Percentiles rank a stretch among this genome's conserved stretches.
Conservation (phyloP, 2,797 vertebrate genomes). For the Phaenicophaeus curvirostris region DNA sequence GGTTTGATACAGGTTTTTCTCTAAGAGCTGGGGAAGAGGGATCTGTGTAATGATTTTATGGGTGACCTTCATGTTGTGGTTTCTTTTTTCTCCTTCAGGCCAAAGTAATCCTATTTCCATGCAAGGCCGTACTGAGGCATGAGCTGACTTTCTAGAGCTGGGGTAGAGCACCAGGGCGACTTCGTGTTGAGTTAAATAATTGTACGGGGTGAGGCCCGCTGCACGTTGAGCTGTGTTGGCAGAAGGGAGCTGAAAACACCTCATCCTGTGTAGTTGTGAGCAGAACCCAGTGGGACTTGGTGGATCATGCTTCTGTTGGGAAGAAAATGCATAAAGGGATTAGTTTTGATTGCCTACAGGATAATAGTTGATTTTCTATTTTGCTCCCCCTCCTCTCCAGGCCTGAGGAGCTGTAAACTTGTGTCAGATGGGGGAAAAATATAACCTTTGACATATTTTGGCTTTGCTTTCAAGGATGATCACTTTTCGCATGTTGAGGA, state of each 20-base stretch:
- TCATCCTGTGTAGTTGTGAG: not conserved
- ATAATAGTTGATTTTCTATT: not conserved
- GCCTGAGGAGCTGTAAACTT: constrained; percentile 33
- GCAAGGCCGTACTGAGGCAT: constrained; percentile 18
- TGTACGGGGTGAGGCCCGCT: not conserved
- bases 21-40: constrained; percentile 20
- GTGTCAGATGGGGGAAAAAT: constrained; percentile 34
- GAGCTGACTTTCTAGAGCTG: constrained; percentile 24
- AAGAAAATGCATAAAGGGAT: not conserved
- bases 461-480: constrained; percentile 21
- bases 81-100: constrained; percentile 67
- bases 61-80: constrained; percentile 65
- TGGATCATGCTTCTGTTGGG: constrained; percentile 6
- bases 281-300: constrained; percentile 23
- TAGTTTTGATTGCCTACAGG: constrained; percentile 4
- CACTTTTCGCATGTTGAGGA: not conserved
- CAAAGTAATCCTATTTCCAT: constrained; percentile 57
- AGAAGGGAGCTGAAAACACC: constrained; percentile 4
- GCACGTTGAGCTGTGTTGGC: constrained; percentile 19
- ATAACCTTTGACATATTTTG: constrained; percentile 14
- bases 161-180: not conserved
- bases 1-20: constrained; percentile 32
- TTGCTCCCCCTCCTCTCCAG: constrained; percentile 21
- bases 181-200: not conserved
- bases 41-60: constrained; percentile 27